Conservation (phyloP, 2,113 vertebrate genomes). For the Indicator maculatus region DNA sequence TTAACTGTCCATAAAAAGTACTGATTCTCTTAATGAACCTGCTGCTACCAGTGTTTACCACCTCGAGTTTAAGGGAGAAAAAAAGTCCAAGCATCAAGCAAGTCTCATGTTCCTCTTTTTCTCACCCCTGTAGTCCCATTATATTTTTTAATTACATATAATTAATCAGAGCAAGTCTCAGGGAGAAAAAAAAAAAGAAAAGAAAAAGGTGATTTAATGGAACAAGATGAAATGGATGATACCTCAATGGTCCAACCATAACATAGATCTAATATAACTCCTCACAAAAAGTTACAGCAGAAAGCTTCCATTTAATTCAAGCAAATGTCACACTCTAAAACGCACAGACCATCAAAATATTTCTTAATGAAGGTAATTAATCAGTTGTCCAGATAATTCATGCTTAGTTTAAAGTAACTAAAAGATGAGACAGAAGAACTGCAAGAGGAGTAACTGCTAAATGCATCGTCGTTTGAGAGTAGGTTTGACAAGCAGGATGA, state of each 20-base stretch:
- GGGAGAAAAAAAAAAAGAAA: neutral
- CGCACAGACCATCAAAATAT: neutral
- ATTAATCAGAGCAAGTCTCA: slow-evolving; percentile 12
- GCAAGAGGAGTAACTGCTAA: neutral
- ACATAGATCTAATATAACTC: neutral
- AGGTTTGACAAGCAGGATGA: neutral
- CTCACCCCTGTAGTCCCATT: neutral
- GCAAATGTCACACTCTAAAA: neutral
- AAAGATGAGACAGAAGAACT: neutral
- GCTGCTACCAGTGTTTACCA: slow-evolving; percentile 12
- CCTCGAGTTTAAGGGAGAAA: neutral
- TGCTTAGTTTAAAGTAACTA: slow-evolving; percentile 2
- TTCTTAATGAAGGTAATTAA: slow-evolving; percentile 13
- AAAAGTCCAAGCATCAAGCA: neutral
- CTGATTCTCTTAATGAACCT: slow-evolving; percentile 41
- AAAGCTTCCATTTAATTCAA: neutral
- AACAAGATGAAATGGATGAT: neutral
- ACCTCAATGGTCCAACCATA: neutral
- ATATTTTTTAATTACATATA: neutral
- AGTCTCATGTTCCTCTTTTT: slow-evolving; percentile 5
- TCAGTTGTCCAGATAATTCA: neutral
- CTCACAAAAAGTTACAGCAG: neutral
- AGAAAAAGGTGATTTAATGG: neutral
- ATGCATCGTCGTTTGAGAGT: neutral
- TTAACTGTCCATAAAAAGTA: slow-evolving; percentile 48